Evolutionary conservation across 2,797 vertebrate genomes (phyloP), one percentile per base, ranked within the genome.

Genomic region (Sebastolobus alascanus): DNA sequence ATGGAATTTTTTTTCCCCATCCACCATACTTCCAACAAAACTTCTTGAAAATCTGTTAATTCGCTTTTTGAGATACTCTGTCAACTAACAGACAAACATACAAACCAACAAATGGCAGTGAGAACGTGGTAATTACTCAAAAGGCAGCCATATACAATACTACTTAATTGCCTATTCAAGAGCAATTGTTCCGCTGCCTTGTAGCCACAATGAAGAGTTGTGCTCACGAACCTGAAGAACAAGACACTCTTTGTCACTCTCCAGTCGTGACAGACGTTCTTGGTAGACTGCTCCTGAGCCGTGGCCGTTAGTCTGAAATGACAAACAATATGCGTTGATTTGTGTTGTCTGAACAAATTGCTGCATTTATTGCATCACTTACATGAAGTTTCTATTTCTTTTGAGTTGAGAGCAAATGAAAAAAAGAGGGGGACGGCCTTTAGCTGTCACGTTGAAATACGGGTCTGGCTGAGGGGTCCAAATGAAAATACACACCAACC

Each of bases 231-330:
- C 98, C 96, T 99, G 99, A 66, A 99, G 96, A 90, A 99, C 95
- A 1, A 99, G 96, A 83, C 98, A 99, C 88, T 99, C 99, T 94
- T 99, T 99, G 94, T 99, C 98, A 18, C 97, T 99, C 94, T 99
- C 98, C 85, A 99, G 93, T 22, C 98, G 97, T 25, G 96, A 95
- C 63, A 99, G 93, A 22, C 97, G 95, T 83, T 99, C 98, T 84
- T 98, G 99, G 93, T 99, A 97, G 2, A 97, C 92, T 3, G 84
- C 80, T 75, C 98, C 97, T 50, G 97, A 92, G 77, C 97, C 89
- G 79, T 98, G 97, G 20, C 97, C 97, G 43, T 98, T 99, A 5
- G 95, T 97, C 99, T 99, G 94, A 61, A 93, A 94, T 31, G 37
- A 91, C 6, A 86, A 70, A 82, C 22, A 80, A 80, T 27, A 33